A percentile compares a stretch with the other conserved stretches of the same genome.
phyloP scores from a whole-genome alignment of 2,888 invertebrate genomes.

The Yponomeuta cagnagella region DNA sequence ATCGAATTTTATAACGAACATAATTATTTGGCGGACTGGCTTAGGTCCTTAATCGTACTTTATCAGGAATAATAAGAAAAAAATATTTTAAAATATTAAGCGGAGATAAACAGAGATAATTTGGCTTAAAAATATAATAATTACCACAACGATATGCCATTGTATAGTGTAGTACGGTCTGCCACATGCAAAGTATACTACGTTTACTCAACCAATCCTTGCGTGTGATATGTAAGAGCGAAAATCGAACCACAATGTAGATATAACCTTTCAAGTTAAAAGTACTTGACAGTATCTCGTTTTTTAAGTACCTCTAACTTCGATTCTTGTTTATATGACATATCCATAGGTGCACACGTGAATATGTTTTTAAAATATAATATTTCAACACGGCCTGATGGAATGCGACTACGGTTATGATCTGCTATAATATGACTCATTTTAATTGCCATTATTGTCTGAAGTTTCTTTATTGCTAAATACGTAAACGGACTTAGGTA shows the following conservation, averaged over 20 bases:
- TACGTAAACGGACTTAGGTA: neutral
- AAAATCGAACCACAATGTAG: no score
- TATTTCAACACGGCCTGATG: slow-evolving; percentile 4
- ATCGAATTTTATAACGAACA: neutral
- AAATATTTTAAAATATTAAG: slow-evolving; percentile 33
- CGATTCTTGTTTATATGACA: slow-evolving; percentile 6
- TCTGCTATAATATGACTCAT: slow-evolving; percentile 15
- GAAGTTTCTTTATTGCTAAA: slow-evolving; percentile 22
- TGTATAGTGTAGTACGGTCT: neutral
- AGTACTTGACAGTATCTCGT: no score
- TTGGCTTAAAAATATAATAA: slow-evolving; percentile 41
- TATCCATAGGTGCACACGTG: neutral
- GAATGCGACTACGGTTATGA: slow-evolving; percentile 16
- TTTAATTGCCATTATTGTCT: slow-evolving; percentile 8
- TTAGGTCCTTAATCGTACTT: neutral
- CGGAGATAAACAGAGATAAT: slow-evolving; percentile 65
- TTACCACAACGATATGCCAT: slow-evolving; percentile 29
- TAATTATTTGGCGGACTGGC: neutral
- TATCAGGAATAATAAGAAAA: slow-evolving; percentile 31
- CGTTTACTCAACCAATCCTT: no score
- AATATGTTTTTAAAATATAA: neutral
- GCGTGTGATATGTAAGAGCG: no score
- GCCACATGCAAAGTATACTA: no score
- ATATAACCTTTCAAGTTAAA: no score
- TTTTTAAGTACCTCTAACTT: neutral